These are phyloP conservation scores for Crotalus adamanteus DNA, from an alignment of 2,797 vertebrate genomes.

Conservation along the genomic window DNA sequence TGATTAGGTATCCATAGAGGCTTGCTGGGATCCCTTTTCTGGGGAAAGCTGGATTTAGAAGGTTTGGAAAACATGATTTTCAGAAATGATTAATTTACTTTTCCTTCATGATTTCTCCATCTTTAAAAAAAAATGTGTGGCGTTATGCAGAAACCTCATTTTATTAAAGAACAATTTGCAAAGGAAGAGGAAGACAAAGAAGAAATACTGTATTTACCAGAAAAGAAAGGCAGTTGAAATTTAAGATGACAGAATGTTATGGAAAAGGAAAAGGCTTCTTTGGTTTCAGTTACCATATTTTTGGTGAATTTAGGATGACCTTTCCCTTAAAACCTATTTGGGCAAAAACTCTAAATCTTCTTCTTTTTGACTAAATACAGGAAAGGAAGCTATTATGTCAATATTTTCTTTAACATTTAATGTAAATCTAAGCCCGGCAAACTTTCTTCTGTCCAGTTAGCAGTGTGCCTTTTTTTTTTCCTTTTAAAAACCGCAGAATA, in stretches of 20 bases:
- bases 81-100: background rate
- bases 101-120: background rate
- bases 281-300: background rate
- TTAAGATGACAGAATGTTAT: background rate
- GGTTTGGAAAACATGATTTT: background rate
- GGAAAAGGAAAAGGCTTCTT: background rate
- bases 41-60: background rate
- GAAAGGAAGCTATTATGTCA: background rate
- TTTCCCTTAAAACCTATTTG: background rate
- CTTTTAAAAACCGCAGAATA: background rate
- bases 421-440: background rate
- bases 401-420: background rate
- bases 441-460: background rate
- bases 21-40: background rate
- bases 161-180: background rate
- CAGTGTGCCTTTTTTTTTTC: background rate
- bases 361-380: background rate
- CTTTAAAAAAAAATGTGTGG: no score
- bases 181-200: background rate
- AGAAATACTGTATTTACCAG: background rate
- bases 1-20: background rate
- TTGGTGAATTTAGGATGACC: background rate
- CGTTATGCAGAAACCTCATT: background rate
- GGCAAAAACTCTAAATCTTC: background rate
- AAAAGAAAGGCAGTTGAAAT: background rate